A percentile compares a stretch with the other conserved stretches of the same genome.
phyloP scores from a whole-genome alignment of 2,888 invertebrate genomes.

The Cephus pygmeus region DNA sequence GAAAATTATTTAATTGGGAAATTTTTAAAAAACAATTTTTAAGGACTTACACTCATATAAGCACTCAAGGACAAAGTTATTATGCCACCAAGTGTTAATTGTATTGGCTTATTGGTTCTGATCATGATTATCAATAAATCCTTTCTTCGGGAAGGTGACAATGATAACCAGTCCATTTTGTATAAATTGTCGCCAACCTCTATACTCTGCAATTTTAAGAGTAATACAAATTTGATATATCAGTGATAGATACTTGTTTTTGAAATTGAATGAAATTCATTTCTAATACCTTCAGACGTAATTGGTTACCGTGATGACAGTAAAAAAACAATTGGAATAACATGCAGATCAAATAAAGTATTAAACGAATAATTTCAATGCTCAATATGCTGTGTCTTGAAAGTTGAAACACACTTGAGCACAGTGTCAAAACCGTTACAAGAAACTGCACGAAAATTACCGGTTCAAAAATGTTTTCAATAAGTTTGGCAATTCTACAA shows the following conservation, averaged over 20 bases:
- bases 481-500: conserved; percentile 14
- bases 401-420: conserved; percentile 31
- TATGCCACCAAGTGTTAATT: conserved; percentile 33
- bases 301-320: conserved; percentile 38
- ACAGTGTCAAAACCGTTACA: conserved; percentile 24
- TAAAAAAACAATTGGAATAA: conserved; percentile 33
- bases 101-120: conserved; percentile 30
- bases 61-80: conserved; percentile 35
- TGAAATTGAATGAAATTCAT: too few species aligned
- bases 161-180: conserved; percentile 35
- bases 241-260: too few species aligned
- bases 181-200: conserved; percentile 34
- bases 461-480: conserved; percentile 24
- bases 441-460: conserved; percentile 29
- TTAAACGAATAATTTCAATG: conserved; percentile 17
- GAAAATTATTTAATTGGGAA: too few species aligned
- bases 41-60: conserved; percentile 33
- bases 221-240: too few species aligned
- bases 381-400: conserved; percentile 15
- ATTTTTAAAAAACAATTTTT: conserved; percentile 14
- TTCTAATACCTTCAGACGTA: conserved; percentile 27
- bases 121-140: conserved; percentile 35
- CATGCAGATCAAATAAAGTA: conserved; percentile 26
- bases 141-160: conserved; percentile 22
- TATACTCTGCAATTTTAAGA: conserved; percentile 27